phyloP scores from a whole-genome alignment of 2,113 vertebrate genomes.

The Gopherus flavomarginatus region DNA sequence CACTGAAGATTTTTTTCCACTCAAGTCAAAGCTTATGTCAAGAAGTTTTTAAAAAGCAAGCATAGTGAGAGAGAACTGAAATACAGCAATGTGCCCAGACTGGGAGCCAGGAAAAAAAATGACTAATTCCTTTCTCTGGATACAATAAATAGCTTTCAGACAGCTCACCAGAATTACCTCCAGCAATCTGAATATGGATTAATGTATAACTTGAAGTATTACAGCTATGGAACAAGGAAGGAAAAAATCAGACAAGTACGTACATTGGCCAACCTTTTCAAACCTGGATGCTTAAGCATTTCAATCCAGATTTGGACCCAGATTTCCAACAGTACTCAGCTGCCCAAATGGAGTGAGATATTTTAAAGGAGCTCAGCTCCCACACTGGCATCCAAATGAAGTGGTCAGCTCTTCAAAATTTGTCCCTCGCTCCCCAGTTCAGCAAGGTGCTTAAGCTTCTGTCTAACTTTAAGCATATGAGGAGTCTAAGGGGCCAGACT shows the following conservation, averaged over 20 bases:
- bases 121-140: background rate
- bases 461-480: background rate
- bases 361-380: background rate
- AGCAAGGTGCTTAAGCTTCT: background rate
- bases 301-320: background rate
- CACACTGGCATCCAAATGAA: background rate
- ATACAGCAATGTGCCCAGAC: background rate
- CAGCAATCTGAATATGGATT: slow-evolving; percentile 6
- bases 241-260: slow-evolving; percentile 18
- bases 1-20: background rate
- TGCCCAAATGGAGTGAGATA: background rate
- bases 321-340: background rate
- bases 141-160: slow-evolving; percentile 41
- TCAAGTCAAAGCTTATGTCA: slow-evolving; percentile 4
- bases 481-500: background rate
- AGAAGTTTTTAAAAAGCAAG: background rate
- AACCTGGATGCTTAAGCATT: background rate
- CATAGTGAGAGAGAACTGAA: background rate
- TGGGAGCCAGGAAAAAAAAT: background rate
- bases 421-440: background rate
- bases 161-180: slow-evolving; percentile 45
- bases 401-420: background rate
- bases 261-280: background rate
- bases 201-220: slow-evolving; percentile 59
- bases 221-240: background rate